Percentiles rank a stretch among this genome's conserved stretches.
Evolutionary conservation across 2,113 vertebrate genomes (phyloP).

Genomic region (Tenebrosternarchus preto): DNA sequence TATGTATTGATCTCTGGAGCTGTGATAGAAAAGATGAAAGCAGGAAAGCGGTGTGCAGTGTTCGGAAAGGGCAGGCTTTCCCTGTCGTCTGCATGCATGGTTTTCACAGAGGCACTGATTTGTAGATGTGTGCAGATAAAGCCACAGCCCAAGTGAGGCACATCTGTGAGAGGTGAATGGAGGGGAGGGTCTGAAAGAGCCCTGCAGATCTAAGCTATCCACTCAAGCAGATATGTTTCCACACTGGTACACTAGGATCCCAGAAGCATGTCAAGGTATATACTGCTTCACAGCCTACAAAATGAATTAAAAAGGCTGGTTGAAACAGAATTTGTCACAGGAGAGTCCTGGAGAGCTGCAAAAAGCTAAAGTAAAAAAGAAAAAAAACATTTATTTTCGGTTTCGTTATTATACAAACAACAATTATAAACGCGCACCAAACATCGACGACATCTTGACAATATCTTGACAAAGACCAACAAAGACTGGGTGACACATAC

Average conservation of each 20-base stretch:
- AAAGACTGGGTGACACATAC: too few relatives aligned
- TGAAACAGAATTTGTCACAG: not conserved
- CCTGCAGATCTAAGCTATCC: not conserved
- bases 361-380: too few relatives aligned
- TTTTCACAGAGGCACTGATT: constrained; percentile 19
- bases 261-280: not conserved
- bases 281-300: not conserved
- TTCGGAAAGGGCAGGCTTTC: not conserved
- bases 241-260: constrained; percentile 7
- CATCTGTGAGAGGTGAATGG: not conserved
- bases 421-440: too few relatives aligned
- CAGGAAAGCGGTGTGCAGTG: not conserved
- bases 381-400: too few relatives aligned
- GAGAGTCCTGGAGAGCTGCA: too few relatives aligned
- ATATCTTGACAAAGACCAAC: too few relatives aligned
- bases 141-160: not conserved
- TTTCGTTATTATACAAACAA: too few relatives aligned
- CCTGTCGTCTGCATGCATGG: constrained; percentile 14
- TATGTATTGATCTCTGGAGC: constrained; percentile 14
- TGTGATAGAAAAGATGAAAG: constrained; percentile 21
- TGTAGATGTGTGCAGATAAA: constrained; percentile 33
- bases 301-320: not conserved
- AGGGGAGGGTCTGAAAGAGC: not conserved
- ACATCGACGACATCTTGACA: too few relatives aligned
- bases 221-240: not conserved